A percentile compares a stretch with the other conserved stretches of the same genome.
These are phyloP conservation scores for Cryptoprocta ferox DNA, from an alignment of 2,797 vertebrate species.

Conservation along the genomic window DNA sequence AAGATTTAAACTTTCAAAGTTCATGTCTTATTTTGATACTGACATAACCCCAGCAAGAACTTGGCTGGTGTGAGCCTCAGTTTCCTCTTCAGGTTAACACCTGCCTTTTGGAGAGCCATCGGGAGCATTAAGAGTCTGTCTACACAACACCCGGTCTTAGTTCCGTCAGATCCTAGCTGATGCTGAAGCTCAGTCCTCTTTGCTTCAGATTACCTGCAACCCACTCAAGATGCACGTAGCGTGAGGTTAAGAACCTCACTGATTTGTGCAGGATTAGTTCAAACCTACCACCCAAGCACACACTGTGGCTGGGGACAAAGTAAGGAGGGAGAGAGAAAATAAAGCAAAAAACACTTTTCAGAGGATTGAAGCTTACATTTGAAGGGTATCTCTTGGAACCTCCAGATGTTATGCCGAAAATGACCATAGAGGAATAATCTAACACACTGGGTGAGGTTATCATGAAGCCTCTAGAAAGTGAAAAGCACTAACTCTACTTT, in stretches of 20 bases:
- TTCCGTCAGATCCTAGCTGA: neutral
- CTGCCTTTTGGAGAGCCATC: neutral
- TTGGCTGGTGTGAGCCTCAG: neutral
- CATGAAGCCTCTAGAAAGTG: neutral
- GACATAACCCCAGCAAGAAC: neutral
- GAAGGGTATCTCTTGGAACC: neutral
- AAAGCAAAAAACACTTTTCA: neutral
- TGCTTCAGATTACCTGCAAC: neutral
- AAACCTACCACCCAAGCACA: neutral
- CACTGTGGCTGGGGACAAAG: neutral
- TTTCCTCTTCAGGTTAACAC: neutral
- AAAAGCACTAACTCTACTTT: neutral
- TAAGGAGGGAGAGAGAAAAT: neutral
- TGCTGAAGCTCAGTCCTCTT: neutral
- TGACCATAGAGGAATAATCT: neutral
- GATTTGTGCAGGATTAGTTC: neutral
- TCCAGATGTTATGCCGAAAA: neutral
- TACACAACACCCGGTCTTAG: neutral
- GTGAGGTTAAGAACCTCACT: neutral
- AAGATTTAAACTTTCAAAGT: slow-evolving; percentile 15
- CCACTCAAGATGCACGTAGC: neutral
- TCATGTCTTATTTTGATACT: neutral
- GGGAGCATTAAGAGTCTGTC: neutral
- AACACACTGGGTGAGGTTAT: neutral
- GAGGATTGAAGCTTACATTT: neutral